Evolutionary conservation across 2,888 invertebrate genomes (phyloP).

Genomic region (Epistrophe eligans): DNA sequence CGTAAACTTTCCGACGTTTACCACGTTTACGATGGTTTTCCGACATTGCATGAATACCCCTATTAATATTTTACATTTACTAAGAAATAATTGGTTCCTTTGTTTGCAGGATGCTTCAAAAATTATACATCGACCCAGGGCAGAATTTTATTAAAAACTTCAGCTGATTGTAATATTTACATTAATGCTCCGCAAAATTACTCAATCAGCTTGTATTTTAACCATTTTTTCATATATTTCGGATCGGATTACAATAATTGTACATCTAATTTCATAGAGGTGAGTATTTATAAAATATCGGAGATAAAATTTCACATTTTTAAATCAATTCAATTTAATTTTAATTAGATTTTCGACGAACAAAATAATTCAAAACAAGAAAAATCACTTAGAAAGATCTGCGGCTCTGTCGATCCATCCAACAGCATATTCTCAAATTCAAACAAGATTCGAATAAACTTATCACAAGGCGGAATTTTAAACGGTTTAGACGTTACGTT

Average conservation of each 20-base stretch:
- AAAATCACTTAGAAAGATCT: slow-evolving; percentile 84
- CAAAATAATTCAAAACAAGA: slow-evolving; percentile 79
- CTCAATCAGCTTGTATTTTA: slow-evolving; percentile 90
- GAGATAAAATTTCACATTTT: not conserved
- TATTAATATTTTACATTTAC: too few species aligned
- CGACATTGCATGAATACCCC: too few species aligned
- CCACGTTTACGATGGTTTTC: too few species aligned
- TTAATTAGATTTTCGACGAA: slow-evolving; percentile 85
- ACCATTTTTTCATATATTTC: slow-evolving; percentile 84
- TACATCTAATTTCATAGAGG: slow-evolving; percentile 67
- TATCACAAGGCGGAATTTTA: slow-evolving; percentile 80
- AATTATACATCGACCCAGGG: slow-evolving; percentile 90
- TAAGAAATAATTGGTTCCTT: too few species aligned
- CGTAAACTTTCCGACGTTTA: too few species aligned
- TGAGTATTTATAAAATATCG: not conserved
- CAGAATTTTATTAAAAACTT: slow-evolving; percentile 85
- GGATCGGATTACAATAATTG: slow-evolving; percentile 80
- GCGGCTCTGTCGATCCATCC: slow-evolving; percentile 85
- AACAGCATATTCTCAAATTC: slow-evolving; percentile 89
- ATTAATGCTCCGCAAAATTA: slow-evolving; percentile 88
- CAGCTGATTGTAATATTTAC: slow-evolving; percentile 86
- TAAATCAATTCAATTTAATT: not conserved
- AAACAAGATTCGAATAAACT: slow-evolving; percentile 87
- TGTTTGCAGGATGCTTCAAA: slow-evolving; percentile 85
- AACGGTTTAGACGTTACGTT: slow-evolving; percentile 86